Percentiles rank a stretch among this genome's conserved stretches.
Evolutionary conservation across 1,140 invertebrate genomes (phyloP).

Genomic region (Brachionus angularis): DNA sequence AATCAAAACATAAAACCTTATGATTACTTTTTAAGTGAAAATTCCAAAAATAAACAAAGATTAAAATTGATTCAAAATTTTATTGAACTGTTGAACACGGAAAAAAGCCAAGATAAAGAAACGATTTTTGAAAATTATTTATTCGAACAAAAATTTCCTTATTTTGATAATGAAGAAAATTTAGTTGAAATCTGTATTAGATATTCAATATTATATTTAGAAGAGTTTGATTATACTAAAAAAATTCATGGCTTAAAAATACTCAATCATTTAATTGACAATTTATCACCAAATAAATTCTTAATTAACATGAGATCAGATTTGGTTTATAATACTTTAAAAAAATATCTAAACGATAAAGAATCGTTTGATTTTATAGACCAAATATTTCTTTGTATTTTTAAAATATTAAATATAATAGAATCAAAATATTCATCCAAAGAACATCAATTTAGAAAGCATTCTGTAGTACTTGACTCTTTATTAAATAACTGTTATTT

Average conservation of each 20-base stretch:
- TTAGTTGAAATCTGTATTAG: constrained; percentile 1
- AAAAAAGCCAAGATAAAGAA: no score
- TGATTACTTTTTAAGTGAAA: no score
- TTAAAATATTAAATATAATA: not conserved
- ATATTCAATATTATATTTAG: constrained; percentile 21
- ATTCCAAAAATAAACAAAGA: no score
- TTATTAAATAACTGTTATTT: constrained; percentile 28
- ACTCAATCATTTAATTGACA: constrained; percentile 15
- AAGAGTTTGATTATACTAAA: constrained; percentile 14
- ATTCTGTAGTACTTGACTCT: not conserved
- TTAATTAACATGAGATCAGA: constrained; percentile 7
- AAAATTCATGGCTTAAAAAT: constrained; percentile 10
- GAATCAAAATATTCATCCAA: not conserved
- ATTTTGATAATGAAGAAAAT: constrained; percentile 6
- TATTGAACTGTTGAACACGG: no score
- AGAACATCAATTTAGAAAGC: constrained; percentile 27
- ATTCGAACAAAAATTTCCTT: not conserved
- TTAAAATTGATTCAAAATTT: no score
- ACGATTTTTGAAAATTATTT: not conserved
- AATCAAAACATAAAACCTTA: no score
- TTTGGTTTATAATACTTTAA: constrained; percentile 3
- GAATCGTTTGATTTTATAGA: not conserved
- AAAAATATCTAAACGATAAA: constrained; percentile 10
- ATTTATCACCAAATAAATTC: constrained; percentile 7
- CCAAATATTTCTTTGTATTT: not conserved